Evolutionary conservation across 2,797 vertebrate genomes (phyloP).

Genomic region (Artibeus jamaicensis): DNA sequence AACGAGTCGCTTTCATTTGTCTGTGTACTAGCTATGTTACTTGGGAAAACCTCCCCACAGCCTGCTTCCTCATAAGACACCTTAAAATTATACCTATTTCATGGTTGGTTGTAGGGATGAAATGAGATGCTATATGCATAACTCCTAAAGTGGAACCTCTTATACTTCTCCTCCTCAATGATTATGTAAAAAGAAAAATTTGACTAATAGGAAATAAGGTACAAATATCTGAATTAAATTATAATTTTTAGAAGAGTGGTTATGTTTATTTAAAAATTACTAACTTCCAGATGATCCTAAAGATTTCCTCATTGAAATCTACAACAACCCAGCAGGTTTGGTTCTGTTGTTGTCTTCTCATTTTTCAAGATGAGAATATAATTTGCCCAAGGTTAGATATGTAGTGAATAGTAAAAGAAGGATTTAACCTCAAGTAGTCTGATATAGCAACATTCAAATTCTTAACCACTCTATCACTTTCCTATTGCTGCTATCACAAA

Average conservation of each 20-base stretch:
- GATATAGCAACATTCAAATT: background rate
- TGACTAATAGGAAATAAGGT: background rate
- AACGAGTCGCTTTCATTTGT: background rate
- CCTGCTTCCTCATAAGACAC: conserved; percentile 6
- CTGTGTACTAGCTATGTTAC: background rate
- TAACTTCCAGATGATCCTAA: background rate
- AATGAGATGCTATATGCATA: background rate
- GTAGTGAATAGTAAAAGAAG: background rate
- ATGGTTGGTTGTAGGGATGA: background rate
- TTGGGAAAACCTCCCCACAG: background rate
- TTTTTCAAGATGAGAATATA: conserved; percentile 27
- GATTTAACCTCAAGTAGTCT: background rate
- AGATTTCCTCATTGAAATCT: conserved; percentile 17
- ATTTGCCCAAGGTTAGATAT: background rate
- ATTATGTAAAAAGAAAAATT: background rate
- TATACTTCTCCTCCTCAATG: background rate
- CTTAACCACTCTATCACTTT: background rate
- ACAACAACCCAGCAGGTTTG: background rate
- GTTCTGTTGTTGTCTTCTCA: background rate
- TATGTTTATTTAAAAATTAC: conserved; percentile 13
- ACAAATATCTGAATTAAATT: conserved; percentile 3
- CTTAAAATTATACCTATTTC: background rate
- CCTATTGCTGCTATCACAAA: background rate
- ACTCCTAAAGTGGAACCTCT: background rate
- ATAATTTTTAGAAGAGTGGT: background rate